These are phyloP conservation scores for Zingel zingel DNA, from an alignment of 2,113 vertebrate species.

Conservation along the genomic window DNA sequence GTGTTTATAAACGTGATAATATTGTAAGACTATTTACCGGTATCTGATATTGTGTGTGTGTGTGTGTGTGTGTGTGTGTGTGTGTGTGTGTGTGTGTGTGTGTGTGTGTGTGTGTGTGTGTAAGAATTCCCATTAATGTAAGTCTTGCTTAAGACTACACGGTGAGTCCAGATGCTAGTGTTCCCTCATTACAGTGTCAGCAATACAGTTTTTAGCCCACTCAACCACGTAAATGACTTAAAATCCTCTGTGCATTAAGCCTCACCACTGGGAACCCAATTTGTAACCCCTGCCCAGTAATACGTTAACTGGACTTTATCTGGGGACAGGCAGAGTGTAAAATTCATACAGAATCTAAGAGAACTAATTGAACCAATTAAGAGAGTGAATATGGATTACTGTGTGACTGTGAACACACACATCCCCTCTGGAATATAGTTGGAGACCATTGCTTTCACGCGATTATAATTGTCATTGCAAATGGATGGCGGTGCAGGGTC, in stretches of 20 bases:
- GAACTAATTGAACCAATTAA: constrained; percentile 84
- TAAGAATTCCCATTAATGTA: constrained; percentile 38
- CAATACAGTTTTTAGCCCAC: constrained; percentile 75
- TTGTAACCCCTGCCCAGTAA: constrained; percentile 81
- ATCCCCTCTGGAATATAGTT: constrained; percentile 64
- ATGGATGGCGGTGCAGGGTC: constrained; percentile 60
- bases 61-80: constrained; percentile 18
- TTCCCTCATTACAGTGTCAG: constrained; percentile 74
- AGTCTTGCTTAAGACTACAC: constrained; percentile 43
- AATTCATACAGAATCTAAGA: constrained; percentile 80
- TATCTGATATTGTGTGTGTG: constrained; percentile 21
- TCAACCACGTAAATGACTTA: constrained; percentile 78
- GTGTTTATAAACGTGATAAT: constrained; percentile 21
- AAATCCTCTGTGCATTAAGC: constrained; percentile 74
- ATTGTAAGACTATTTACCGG: constrained; percentile 37
- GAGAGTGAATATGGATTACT: constrained; percentile 79
- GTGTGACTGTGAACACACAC: constrained; percentile 58
- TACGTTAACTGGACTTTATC: constrained; percentile 81
- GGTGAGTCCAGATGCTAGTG: constrained; percentile 39
- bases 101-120: constrained; percentile 6
- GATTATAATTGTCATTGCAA: constrained; percentile 74
- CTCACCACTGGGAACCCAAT: constrained; percentile 75
- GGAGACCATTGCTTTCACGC: constrained; percentile 62
- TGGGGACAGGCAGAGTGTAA: constrained; percentile 76
- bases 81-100: constrained; percentile 13